Percentiles rank a stretch among this genome's conserved stretches.
These are phyloP conservation scores for Orthosia gracilis DNA, from an alignment of 2,888 invertebrate genomes.

Conservation along the genomic window DNA sequence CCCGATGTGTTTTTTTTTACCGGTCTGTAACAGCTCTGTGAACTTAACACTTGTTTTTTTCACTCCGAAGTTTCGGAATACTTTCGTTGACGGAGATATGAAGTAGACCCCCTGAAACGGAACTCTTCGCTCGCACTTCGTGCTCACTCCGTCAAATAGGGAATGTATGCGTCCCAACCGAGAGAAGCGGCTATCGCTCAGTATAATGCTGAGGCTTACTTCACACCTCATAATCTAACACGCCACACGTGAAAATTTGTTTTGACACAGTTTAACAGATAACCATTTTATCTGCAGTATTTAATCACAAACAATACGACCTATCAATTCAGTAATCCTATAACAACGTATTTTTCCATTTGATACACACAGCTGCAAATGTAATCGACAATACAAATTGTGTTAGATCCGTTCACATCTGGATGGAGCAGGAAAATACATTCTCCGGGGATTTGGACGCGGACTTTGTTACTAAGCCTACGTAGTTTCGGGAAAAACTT, in stretches of 20 bases:
- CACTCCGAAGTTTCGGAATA: no score
- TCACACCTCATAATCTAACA: no score
- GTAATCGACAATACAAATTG: constrained; percentile 29
- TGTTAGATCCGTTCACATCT: constrained; percentile 28
- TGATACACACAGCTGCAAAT: constrained; percentile 1
- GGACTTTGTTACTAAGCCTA: constrained; percentile 7
- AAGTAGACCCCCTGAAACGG: no score
- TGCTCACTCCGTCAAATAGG: no score
- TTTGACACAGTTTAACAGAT: background rate
- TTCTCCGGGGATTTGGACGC: constrained; percentile 7
- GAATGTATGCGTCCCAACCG: no score
- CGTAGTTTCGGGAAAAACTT: background rate
- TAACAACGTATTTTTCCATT: constrained; percentile 31
- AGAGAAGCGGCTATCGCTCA: no score
- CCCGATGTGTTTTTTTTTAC: no score
- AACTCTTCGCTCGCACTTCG: no score
- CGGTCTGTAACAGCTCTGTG: no score
- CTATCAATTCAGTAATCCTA: background rate
- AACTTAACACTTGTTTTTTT: no score
- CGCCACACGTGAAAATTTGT: background rate
- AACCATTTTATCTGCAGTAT: constrained; percentile 6
- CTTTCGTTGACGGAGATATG: no score
- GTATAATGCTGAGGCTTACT: no score
- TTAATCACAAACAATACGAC: background rate
- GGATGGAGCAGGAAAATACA: constrained; percentile 11